Conservation (phyloP, 2,888 invertebrate species). For the Hanleya hanleyi region DNA sequence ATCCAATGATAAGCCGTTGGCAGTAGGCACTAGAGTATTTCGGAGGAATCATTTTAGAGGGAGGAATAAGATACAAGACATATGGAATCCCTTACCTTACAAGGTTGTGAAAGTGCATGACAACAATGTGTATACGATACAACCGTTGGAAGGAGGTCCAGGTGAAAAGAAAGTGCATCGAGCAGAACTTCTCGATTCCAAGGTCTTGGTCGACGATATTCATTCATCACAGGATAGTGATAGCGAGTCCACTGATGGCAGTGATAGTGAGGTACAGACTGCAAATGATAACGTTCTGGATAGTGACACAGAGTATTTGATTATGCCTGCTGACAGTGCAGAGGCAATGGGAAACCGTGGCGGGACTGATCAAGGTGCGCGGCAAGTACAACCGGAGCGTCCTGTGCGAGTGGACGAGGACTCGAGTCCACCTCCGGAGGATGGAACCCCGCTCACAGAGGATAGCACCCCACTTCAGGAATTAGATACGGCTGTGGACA, state of each 20-base stretch:
- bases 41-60: background rate
- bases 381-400: too few relatives aligned
- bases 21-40: background rate
- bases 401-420: too few relatives aligned
- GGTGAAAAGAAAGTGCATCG: background rate
- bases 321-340: too few relatives aligned
- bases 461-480: too few relatives aligned
- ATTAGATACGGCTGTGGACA: too few relatives aligned
- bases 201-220: background rate
- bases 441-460: too few relatives aligned
- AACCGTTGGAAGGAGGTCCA: background rate
- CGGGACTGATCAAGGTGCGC: too few relatives aligned
- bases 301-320: too few relatives aligned
- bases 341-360: too few relatives aligned
- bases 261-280: background rate
- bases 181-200: background rate
- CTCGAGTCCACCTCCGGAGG: too few relatives aligned
- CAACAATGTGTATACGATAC: slow-evolving; percentile 1
- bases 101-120: background rate
- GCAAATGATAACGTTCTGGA: too few relatives aligned
- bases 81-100: background rate
- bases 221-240: background rate
- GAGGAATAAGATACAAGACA: background rate
- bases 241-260: background rate
- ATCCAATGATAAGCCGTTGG: background rate